Evolutionary conservation across 2,113 vertebrate species (phyloP).

Genomic region (Tupaia chinensis): DNA sequence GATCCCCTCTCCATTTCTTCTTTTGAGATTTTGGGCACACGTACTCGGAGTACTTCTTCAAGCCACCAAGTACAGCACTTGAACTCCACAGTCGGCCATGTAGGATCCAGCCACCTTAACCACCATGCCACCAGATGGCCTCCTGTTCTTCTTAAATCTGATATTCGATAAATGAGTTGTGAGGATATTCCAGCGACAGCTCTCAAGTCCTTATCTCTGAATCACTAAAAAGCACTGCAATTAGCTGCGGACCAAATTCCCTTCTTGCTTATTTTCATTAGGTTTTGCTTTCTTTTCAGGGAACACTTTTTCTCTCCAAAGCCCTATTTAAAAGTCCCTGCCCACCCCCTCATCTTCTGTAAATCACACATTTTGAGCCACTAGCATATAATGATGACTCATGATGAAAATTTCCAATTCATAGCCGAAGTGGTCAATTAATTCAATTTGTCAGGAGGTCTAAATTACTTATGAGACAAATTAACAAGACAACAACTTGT

Average conservation of each 20-base stretch:
- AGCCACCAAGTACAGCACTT: too few species aligned
- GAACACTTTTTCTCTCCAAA: not conserved
- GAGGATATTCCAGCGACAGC: not conserved
- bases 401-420: not conserved
- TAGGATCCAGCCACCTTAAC: too few species aligned
- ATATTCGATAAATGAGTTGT: not conserved
- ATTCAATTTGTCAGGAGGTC: not conserved
- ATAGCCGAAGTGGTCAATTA: not conserved
- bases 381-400: not conserved
- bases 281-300: not conserved
- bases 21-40: too few species aligned
- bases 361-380: not conserved
- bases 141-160: not conserved
- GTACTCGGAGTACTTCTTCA: too few species aligned
- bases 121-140: too few species aligned
- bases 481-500: not conserved
- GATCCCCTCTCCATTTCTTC: too few species aligned
- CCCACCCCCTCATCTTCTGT: not conserved
- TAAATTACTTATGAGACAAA: not conserved
- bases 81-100: too few species aligned
- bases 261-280: not conserved
- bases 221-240: not conserved
- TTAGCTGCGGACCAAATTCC: slow-evolving; percentile 3
- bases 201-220: not conserved
- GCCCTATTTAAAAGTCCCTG: not conserved